These are phyloP conservation scores for Cataglyphis rosenhaueri DNA, from an alignment of 2,888 invertebrate genomes.

Conservation along the genomic window DNA sequence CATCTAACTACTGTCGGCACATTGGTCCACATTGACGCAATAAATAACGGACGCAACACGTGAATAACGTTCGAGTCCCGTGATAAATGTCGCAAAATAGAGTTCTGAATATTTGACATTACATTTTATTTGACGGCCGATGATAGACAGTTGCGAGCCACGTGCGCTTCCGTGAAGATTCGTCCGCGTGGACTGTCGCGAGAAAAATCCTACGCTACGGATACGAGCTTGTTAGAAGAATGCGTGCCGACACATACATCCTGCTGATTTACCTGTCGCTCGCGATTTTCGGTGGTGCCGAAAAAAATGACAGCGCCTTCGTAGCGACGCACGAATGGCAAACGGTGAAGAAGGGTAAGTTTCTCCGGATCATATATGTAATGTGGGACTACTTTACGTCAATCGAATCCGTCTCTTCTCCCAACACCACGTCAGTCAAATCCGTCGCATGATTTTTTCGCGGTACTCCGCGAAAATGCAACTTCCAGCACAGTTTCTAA, in stretches of 20 bases:
- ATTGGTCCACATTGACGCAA: conserved; percentile 66
- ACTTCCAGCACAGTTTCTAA: neutral
- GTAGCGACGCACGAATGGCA: conserved; percentile 89
- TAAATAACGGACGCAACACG: conserved; percentile 74
- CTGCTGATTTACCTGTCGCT: conserved; percentile 59
- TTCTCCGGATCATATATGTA: conserved; percentile 13
- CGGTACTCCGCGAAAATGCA: neutral
- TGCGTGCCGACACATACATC: conserved; percentile 66
- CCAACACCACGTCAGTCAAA: conserved; percentile 75
- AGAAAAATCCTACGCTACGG: neutral
- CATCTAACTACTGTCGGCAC: conserved; percentile 59
- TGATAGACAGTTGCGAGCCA: neutral
- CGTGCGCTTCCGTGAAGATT: neutral
- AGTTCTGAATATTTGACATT: neutral
- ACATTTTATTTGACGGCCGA: neutral
- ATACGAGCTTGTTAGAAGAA: conserved; percentile 53
- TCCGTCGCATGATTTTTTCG: conserved; percentile 38
- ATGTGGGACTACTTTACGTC: conserved; percentile 62
- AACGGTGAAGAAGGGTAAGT: conserved; percentile 87
- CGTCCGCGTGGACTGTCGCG: conserved; percentile 11
- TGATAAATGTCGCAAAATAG: conserved; percentile 29
- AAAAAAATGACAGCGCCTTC: conserved; percentile 85
- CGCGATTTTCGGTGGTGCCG: conserved; percentile 60
- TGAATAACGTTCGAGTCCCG: conserved; percentile 61
- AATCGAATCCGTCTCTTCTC: conserved; percentile 44